These are phyloP conservation scores for Tetrao urogallus DNA, from an alignment of 2,113 vertebrate species.

Conservation along the genomic window DNA sequence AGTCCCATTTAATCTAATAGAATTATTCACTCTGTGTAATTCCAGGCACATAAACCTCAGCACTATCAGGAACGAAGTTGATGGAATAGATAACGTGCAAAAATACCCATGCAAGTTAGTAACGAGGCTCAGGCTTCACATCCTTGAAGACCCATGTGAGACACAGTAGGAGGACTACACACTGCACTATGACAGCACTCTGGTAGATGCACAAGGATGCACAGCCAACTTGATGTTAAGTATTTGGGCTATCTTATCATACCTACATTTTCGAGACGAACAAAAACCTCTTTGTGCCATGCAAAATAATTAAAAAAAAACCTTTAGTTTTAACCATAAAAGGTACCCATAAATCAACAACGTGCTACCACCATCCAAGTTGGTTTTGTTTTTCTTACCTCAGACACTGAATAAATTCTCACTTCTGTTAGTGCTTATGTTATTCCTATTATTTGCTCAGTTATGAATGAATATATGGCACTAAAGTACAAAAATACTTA, in stretches of 20 bases:
- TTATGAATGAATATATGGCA: constrained; percentile 40
- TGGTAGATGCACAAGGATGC: not conserved
- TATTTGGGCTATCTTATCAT: not conserved
- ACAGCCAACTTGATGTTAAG: not conserved
- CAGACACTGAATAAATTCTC: constrained; percentile 50
- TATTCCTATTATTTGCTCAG: constrained; percentile 42
- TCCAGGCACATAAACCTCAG: constrained; percentile 13
- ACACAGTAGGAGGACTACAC: not conserved
- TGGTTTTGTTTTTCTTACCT: constrained; percentile 24
- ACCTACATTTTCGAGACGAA: not conserved
- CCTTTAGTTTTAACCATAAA: constrained; percentile 32
- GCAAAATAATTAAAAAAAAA: constrained; percentile 23
- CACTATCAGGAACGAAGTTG: constrained; percentile 23
- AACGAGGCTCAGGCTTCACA: not conserved
- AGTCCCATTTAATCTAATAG: constrained; percentile 42
- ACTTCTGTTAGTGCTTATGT: constrained; percentile 34
- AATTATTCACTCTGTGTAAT: constrained; percentile 56
- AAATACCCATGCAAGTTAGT: constrained; percentile 10
- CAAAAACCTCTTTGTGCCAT: rapidly evolving
- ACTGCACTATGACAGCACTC: not conserved
- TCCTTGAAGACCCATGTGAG: not conserved
- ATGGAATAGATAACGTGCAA: constrained; percentile 45
- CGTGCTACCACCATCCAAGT: not conserved
- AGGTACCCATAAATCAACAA: constrained; percentile 22
- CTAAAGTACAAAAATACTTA: constrained; percentile 44